A percentile compares a stretch with the other conserved stretches of the same genome.
Evolutionary conservation across 2,888 invertebrate species (phyloP).

Genomic region (Anthophora plumipes): DNA sequence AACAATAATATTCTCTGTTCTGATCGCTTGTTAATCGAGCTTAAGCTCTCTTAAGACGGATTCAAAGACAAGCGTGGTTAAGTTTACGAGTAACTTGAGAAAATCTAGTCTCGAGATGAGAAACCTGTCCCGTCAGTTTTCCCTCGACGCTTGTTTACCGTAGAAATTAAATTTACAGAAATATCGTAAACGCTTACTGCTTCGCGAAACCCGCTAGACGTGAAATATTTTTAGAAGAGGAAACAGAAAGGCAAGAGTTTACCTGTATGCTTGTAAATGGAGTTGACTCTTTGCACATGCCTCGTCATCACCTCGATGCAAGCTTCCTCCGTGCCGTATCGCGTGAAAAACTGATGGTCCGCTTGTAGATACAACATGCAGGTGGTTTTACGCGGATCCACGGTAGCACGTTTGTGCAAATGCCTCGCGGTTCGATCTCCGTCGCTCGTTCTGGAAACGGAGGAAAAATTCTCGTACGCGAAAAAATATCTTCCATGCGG

Average conservation of each 20-base stretch:
- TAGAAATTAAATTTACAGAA: too few relatives aligned
- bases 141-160: too few relatives aligned
- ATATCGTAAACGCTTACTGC: too few relatives aligned
- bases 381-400: constrained; percentile 95
- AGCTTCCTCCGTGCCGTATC: constrained; percentile 96
- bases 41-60: neutral
- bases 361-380: constrained; percentile 98
- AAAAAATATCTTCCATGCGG: constrained; percentile 7
- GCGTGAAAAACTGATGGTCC: constrained; percentile 97
- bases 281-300: constrained; percentile 96
- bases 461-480: neutral
- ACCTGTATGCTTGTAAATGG: constrained; percentile 94
- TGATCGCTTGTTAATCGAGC: neutral
- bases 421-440: constrained; percentile 71
- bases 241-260: constrained; percentile 37
- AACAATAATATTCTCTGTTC: constrained; percentile 15
- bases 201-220: too few relatives aligned
- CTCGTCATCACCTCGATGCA: constrained; percentile 98
- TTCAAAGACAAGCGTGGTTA: neutral
- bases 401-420: constrained; percentile 87
- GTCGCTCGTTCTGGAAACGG: constrained; percentile 34
- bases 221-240: neutral
- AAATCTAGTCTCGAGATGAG: too few relatives aligned
- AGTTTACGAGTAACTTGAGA: neutral
- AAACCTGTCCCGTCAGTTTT: too few relatives aligned